phyloP scores from a whole-genome alignment of 2,888 invertebrate species.

The Tipula vernalis region DNA sequence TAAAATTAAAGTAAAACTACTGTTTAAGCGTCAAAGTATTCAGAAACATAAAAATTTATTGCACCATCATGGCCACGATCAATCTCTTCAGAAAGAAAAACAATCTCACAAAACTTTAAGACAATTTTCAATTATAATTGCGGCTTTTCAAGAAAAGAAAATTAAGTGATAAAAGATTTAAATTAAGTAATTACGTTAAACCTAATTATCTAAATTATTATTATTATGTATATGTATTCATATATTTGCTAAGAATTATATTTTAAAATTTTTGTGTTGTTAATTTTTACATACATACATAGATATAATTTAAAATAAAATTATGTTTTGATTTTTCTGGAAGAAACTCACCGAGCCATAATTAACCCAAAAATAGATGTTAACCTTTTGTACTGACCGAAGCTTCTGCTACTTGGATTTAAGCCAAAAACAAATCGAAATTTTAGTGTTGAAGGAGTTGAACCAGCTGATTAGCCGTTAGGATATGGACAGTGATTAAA shows the following conservation, averaged over 20 bases:
- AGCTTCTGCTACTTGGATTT: too few species aligned
- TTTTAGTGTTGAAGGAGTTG: too few species aligned
- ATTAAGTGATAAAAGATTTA: background rate
- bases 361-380: too few species aligned
- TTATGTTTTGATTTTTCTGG: background rate
- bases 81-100: background rate
- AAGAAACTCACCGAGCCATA: background rate
- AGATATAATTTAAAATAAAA: background rate
- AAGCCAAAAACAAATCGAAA: too few species aligned
- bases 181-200: background rate
- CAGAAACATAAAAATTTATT: background rate
- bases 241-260: background rate
- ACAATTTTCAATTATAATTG: background rate
- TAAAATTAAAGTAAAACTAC: background rate
- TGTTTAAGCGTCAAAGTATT: background rate
- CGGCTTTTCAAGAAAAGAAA: background rate
- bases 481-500: too few species aligned
- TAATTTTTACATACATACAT: background rate
- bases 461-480: too few species aligned
- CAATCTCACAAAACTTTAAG: background rate
- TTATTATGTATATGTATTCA: background rate
- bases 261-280: background rate
- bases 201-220: background rate
- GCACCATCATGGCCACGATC: background rate
- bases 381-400: too few species aligned